Evolutionary conservation across 1,140 invertebrate species (phyloP), one percentile per base, ranked within the genome.

Genomic region (Bicyclus anynana): DNA sequence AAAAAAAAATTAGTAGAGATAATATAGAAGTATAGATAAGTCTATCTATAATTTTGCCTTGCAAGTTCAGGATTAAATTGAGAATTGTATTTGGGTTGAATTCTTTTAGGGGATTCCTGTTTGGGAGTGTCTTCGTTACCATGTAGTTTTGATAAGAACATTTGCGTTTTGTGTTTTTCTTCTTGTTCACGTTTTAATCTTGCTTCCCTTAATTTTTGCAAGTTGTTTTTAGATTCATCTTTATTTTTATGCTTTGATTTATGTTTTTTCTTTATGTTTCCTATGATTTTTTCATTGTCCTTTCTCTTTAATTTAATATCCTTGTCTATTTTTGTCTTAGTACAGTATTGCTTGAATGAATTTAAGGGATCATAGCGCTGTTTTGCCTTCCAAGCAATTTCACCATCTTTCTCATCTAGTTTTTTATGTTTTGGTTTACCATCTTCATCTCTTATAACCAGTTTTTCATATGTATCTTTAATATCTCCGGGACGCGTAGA

Each of bases 41-140:
- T 44, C 42, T 55, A 90, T 69, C 83, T 86, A 77, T 87, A 92
- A 90, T 96, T 96, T 89, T 96, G 95, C 74, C 93, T 92, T 17
- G 95, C 95, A 26, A 97, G 82, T 87, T 95, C 92, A 47, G 97
- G 97, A 89, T 97, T 98, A 80, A 96, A 98, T 87, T 98, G 96
- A 5, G 95, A 97, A 90, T 97, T 97, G 78, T 98, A 98, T 89
- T 94, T 95, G 71, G 94, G 93, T 69, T 91, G 90, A 2, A 92
- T 80, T 59, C 67, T 63, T 46, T 78, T 70, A 12, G 40, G 17
- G 18, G 17, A 20, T 2, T 44, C 18, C 20, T 44, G 17, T 44
- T 18, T 44, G 1, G 10, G 6, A 20, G 1, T 20, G 20, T 44
- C 40, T 66, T 81, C 33, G 40, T 91, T 83, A n/a, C 92, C 92